Conservation (phyloP, 92 coral and sea anemone genomes). For the Zoanthus solanderi region DNA sequence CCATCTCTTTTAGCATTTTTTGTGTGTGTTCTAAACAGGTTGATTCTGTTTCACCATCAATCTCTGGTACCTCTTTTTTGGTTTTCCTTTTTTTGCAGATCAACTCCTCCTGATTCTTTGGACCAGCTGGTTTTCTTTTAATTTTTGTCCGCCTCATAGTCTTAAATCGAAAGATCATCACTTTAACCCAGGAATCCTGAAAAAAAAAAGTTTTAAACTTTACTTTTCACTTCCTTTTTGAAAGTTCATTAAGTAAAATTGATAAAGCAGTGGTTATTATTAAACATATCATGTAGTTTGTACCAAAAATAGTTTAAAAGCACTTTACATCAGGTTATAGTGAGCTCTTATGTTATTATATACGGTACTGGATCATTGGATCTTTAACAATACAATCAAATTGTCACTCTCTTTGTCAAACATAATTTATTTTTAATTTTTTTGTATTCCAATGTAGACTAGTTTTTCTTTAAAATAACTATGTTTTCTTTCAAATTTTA, state of each 20-base stretch:
- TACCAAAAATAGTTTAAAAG: not conserved
- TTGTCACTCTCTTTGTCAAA: too few relatives aligned
- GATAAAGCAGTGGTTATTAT: not conserved
- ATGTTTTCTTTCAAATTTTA: too few relatives aligned
- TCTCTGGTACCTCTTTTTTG: constrained; percentile 23
- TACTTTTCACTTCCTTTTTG: not conserved
- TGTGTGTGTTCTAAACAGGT: constrained; percentile 6
- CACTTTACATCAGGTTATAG: constrained; percentile 4
- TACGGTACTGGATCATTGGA: too few relatives aligned
- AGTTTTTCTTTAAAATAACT: too few relatives aligned
- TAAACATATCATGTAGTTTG: too few relatives aligned
- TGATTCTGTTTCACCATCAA: constrained; percentile 32
- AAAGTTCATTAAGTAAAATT: not conserved
- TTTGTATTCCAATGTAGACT: too few relatives aligned
- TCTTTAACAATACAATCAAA: too few relatives aligned
- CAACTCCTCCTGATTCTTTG: not conserved
- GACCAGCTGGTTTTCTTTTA: constrained; percentile 17
- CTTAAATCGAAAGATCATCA: constrained; percentile 8
- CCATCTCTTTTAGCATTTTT: constrained; percentile 32
- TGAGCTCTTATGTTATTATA: too few relatives aligned
- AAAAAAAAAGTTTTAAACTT: constrained; percentile 5
- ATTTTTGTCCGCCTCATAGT: constrained; percentile 24
- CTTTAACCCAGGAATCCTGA: constrained; percentile 28
- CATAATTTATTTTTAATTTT: too few relatives aligned
- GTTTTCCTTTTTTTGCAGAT: constrained; percentile 37